Evolutionary conservation across 2,113 vertebrate genomes (phyloP).

Genomic region (Hylia prasina): DNA sequence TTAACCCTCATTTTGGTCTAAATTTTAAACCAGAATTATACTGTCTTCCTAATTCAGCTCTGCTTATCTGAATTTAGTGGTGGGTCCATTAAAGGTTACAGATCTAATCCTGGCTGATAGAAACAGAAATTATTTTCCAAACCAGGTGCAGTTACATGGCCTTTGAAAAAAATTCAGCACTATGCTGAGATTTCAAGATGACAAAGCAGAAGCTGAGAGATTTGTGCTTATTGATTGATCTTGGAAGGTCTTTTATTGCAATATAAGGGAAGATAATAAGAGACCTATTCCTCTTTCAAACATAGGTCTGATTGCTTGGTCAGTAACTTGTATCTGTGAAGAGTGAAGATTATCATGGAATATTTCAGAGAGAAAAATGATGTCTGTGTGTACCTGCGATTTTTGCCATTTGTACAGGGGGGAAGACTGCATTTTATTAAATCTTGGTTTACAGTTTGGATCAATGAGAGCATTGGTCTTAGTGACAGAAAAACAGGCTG

Average conservation of each 20-base stretch:
- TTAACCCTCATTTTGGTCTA: background rate
- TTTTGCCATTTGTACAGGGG: background rate
- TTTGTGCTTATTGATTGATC: background rate
- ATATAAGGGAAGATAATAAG: background rate
- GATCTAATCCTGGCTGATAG: background rate
- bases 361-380: background rate
- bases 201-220: background rate
- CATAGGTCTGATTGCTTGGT: background rate
- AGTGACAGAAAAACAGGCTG: background rate
- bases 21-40: background rate
- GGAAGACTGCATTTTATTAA: background rate
- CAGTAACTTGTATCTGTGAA: background rate
- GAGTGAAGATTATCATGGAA: background rate
- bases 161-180: background rate
- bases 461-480: background rate
- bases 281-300: background rate
- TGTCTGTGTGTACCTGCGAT: background rate
- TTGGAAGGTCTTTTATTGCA: background rate
- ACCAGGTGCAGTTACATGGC: background rate
- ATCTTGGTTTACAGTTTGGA: background rate
- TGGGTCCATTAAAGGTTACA: background rate
- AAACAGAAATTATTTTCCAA: background rate
- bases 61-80: background rate
- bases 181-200: background rate
- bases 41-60: background rate